phyloP scores from a whole-genome alignment of 2,113 vertebrate genomes.

The Carassius gibelio region DNA sequence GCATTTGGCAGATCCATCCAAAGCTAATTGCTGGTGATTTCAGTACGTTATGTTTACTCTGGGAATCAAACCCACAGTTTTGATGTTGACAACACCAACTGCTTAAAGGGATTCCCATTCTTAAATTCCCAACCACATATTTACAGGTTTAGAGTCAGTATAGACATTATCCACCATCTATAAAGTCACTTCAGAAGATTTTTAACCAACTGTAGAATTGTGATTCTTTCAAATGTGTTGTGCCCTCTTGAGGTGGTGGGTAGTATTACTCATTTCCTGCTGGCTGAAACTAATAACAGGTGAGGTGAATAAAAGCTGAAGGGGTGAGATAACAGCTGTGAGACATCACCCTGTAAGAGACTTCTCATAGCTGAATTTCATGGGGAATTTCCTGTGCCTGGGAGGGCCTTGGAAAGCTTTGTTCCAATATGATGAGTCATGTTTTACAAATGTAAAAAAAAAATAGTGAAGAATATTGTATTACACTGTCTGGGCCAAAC shows the following conservation, averaged over 20 bases:
- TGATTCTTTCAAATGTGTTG: neutral
- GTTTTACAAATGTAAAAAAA: neutral
- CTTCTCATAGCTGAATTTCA: slow-evolving; percentile 7
- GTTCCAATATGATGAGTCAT: slow-evolving; percentile 20
- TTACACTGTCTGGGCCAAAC: neutral
- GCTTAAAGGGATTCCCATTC: neutral
- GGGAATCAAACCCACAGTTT: neutral
- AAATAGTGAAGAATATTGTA: neutral
- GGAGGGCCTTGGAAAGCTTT: neutral
- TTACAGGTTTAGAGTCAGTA: neutral
- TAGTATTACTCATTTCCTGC: neutral
- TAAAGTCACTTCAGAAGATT: neutral
- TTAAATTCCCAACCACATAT: neutral
- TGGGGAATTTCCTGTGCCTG: neutral
- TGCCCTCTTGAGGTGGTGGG: neutral
- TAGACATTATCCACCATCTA: neutral
- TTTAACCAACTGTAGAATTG: neutral
- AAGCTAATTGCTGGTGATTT: neutral
- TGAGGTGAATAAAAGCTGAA: neutral
- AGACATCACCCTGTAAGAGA: slow-evolving; percentile 8
- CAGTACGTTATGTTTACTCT: neutral
- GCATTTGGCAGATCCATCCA: neutral
- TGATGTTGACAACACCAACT: neutral
- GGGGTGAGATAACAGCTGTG: neutral
- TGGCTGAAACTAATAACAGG: neutral